Conservation (phyloP, 2,797 vertebrate genomes). For the Alauda arvensis region DNA sequence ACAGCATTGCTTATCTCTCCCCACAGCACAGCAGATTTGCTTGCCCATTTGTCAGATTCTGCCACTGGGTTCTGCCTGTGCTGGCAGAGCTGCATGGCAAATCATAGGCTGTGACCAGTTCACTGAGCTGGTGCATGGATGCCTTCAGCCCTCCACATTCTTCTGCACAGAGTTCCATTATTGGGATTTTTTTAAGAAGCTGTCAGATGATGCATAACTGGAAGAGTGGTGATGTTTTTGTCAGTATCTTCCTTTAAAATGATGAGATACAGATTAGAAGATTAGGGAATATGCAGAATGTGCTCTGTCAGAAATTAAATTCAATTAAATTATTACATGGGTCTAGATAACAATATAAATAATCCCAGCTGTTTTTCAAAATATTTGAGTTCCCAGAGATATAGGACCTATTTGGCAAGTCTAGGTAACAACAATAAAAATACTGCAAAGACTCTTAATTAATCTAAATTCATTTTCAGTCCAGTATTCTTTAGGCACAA, state of each 20-base stretch:
- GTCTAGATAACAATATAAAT: not conserved
- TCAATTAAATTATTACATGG: not conserved
- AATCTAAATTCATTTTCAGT: not conserved
- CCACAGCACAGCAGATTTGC: not conserved
- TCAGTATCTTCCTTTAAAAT: not conserved
- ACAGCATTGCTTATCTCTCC: constrained; percentile 7
- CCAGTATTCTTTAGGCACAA: not conserved
- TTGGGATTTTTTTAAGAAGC: not conserved
- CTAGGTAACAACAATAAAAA: not conserved
- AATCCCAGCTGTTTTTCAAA: not conserved
- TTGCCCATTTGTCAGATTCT: constrained; percentile 34
- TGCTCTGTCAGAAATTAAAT: not conserved
- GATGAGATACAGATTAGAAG: not conserved
- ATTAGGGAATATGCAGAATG: not conserved
- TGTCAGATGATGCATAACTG: not conserved
- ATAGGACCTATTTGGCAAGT: not conserved
- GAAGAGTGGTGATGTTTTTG: not conserved
- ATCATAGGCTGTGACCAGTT: not conserved
- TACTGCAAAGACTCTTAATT: not conserved
- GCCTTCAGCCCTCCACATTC: not conserved
- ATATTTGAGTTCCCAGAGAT: not conserved
- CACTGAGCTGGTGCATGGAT: not conserved
- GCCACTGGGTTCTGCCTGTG: not conserved
- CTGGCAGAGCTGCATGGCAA: not conserved
- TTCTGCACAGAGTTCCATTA: not conserved